Evolutionary conservation across 2,113 vertebrate genomes (phyloP).

Genomic region (Polypterus senegalus): DNA sequence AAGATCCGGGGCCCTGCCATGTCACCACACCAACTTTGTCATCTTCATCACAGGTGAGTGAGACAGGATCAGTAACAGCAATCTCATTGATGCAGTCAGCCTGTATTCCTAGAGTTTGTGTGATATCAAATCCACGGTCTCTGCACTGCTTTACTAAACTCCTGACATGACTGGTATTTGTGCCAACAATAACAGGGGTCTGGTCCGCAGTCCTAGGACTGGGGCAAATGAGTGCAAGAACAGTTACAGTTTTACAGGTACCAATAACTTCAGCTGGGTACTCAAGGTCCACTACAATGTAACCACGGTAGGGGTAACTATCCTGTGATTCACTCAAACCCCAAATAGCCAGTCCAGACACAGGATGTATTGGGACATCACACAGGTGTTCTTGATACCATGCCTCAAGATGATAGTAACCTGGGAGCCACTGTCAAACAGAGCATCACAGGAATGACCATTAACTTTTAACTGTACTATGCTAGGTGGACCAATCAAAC

Average conservation of each 20-base stretch:
- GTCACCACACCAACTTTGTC: no score
- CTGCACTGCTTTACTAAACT: conserved; percentile 6
- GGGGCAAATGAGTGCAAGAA: conserved; percentile 17
- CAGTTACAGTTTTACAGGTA: not conserved
- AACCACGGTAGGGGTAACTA: conserved; percentile 16
- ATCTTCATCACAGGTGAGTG: no score
- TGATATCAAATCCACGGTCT: conserved; percentile 11
- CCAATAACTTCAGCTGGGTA: conserved; percentile 5
- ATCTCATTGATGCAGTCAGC: conserved; percentile 4
- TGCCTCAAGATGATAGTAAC: conserved; percentile 14
- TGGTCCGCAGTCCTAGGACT: conserved; percentile 7
- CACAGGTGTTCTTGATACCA: conserved; percentile 9
- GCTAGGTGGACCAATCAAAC: conserved; percentile 9
- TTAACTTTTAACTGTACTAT: conserved; percentile 11
- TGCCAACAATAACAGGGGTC: conserved; percentile 13
- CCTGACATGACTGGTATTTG: conserved; percentile 14
- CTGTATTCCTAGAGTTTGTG: conserved; percentile 1
- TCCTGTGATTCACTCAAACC: conserved; percentile 8
- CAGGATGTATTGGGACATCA: conserved; percentile 13
- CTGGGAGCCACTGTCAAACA: conserved; percentile 21
- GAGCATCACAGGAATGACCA: conserved; percentile 8
- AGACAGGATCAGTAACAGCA: not conserved
- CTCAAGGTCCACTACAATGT: conserved; percentile 11
- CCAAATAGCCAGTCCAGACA: conserved; percentile 16
- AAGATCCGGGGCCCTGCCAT: no score